phyloP scores from a whole-genome alignment of 2,797 vertebrate genomes.

The Loriculus beryllinus region DNA sequence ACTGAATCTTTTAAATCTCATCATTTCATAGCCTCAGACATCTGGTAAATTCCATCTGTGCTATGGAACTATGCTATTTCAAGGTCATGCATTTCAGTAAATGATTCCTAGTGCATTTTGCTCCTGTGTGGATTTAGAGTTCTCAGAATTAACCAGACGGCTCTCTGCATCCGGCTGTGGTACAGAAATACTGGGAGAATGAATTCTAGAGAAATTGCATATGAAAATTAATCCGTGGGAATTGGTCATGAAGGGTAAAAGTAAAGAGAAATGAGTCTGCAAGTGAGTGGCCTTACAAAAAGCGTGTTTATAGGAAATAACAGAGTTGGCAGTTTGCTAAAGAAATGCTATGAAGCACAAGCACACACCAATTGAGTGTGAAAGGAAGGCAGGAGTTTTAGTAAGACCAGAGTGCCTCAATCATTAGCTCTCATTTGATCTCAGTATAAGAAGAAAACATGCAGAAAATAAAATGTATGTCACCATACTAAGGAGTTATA shows the following conservation, averaged over 20 bases:
- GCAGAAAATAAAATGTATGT: constrained; percentile 57
- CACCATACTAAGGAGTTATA: constrained; percentile 11
- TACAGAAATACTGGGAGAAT: background rate
- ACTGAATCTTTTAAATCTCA: constrained; percentile 30
- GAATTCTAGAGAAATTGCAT: background rate
- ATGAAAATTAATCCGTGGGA: background rate
- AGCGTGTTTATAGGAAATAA: background rate
- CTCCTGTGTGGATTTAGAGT: constrained; percentile 19
- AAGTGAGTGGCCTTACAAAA: background rate
- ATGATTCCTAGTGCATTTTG: constrained; percentile 26
- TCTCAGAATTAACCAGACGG: background rate
- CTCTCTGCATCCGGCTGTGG: background rate
- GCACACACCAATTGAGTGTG: background rate
- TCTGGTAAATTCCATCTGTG: constrained; percentile 64
- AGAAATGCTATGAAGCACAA: background rate
- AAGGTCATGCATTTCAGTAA: constrained; percentile 48
- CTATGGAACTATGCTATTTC: constrained; percentile 46
- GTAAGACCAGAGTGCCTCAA: background rate
- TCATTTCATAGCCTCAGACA: constrained; percentile 17
- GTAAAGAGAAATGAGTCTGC: background rate
- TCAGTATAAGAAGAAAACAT: background rate
- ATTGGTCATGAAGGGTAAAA: background rate
- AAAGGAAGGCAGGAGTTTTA: constrained; percentile 14
- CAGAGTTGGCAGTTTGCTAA: background rate
- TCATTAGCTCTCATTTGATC: constrained; percentile 53